Conservation (phyloP, 2,797 vertebrate species). For the Danio tinwini region DNA sequence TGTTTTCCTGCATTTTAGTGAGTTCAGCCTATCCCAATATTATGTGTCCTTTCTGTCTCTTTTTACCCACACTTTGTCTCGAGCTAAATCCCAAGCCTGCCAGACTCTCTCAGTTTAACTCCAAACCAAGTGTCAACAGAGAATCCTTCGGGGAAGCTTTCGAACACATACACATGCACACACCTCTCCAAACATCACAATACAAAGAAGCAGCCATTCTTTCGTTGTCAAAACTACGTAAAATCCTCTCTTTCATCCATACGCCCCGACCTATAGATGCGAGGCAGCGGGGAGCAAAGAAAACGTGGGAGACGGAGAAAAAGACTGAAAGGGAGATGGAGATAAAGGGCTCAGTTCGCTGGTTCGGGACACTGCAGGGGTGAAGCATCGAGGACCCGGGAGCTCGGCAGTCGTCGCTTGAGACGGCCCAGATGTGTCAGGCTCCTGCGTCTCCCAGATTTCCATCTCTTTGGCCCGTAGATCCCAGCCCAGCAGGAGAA, state of each 20-base stretch:
- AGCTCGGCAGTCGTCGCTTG: constrained; percentile 22
- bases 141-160: constrained; percentile 38
- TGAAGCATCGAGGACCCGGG: constrained; percentile 37
- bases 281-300: constrained; percentile 20
- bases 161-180: constrained; percentile 28
- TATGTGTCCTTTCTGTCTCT: constrained; percentile 32
- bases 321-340: background rate
- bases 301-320: constrained; percentile 20
- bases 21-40: constrained; percentile 37
- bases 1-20: constrained; percentile 14
- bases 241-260: constrained; percentile 49
- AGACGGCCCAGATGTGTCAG: constrained; percentile 50
- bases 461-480: constrained; percentile 47
- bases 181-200: constrained; percentile 39
- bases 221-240: constrained; percentile 36
- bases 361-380: constrained; percentile 47
- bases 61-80: constrained; percentile 24
- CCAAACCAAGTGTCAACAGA: constrained; percentile 37
- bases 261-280: constrained; percentile 52
- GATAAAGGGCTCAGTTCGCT: constrained; percentile 37
- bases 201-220: constrained; percentile 43
- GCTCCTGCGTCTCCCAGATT: constrained; percentile 43
- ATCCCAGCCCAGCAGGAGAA: constrained; percentile 46
- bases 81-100: constrained; percentile 44
- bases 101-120: constrained; percentile 41